A percentile compares a stretch with the other conserved stretches of the same genome.
These are phyloP conservation scores for Coronaproctus castanopsis DNA, from an alignment of 2,888 invertebrate genomes.

Conservation along the genomic window DNA sequence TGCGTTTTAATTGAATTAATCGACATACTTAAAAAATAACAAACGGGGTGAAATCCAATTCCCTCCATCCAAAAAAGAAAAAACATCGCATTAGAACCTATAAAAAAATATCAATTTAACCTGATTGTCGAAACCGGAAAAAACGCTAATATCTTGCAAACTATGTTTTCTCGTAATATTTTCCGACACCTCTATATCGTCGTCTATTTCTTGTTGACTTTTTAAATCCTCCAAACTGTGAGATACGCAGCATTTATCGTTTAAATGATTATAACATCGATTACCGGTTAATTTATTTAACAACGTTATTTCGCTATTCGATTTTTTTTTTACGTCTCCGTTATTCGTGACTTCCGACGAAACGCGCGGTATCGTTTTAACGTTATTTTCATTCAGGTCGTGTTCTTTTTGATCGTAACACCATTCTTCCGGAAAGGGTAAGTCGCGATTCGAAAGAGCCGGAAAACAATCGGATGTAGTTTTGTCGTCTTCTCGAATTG, in stretches of 20 bases:
- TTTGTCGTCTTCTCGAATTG: not conserved
- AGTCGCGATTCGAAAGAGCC: not conserved
- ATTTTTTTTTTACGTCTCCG: not conserved
- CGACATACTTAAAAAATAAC: no score
- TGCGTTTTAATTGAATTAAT: no score
- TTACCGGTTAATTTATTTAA: not conserved
- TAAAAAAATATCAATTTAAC: no score
- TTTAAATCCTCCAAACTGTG: slow-evolving; percentile 29
- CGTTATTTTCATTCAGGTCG: not conserved
- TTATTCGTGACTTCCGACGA: not conserved
- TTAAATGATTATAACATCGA: not conserved
- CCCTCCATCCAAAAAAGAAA: no score
- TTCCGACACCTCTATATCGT: slow-evolving; percentile 7
- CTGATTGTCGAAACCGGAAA: no score
- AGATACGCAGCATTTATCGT: slow-evolving; percentile 13
- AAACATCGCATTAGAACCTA: no score
- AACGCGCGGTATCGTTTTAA: not conserved
- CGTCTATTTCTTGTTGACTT: slow-evolving; percentile 20
- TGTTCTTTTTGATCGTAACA: not conserved
- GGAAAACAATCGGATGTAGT: not conserved
- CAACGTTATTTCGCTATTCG: not conserved
- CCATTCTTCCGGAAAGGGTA: not conserved
- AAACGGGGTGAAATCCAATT: no score
- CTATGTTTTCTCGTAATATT: slow-evolving; percentile 9
- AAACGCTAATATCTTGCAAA: slow-evolving; percentile 10